These are phyloP conservation scores for Drosophila aldrichi DNA, from an alignment of 2,888 invertebrate species.

Conservation along the genomic window DNA sequence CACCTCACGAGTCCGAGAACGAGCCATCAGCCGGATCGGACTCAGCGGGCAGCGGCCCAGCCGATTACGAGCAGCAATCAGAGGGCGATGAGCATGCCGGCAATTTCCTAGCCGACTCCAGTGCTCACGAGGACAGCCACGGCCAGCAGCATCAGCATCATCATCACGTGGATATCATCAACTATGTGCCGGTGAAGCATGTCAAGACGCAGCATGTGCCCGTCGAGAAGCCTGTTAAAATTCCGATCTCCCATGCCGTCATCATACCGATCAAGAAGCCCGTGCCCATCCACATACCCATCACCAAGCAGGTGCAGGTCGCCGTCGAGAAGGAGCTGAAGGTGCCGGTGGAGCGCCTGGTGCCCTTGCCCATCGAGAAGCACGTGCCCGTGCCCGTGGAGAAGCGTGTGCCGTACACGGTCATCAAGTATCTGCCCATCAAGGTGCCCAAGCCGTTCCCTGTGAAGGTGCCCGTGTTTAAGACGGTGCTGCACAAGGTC, in stretches of 20 bases:
- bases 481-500: conserved; percentile 87
- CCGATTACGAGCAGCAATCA: conserved; percentile 59
- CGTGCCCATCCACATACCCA: conserved; percentile 91
- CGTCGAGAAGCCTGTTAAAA: conserved; percentile 89
- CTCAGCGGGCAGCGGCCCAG: conserved; percentile 34
- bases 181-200: conserved; percentile 88
- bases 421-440: conserved; percentile 91
- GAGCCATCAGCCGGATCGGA: conserved; percentile 9
- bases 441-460: conserved; percentile 92
- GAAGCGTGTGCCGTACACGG: conserved; percentile 89
- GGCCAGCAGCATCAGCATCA: conserved; percentile 50
- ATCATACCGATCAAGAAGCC: conserved; percentile 91
- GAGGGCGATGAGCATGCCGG: conserved; percentile 65
- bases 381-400: conserved; percentile 91
- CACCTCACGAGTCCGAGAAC: conserved; percentile 27
- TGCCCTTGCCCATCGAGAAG: conserved; percentile 91
- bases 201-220: conserved; percentile 91
- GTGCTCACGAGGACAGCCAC: conserved; percentile 48
- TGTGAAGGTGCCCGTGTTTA: conserved; percentile 90
- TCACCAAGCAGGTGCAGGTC: conserved; percentile 90
- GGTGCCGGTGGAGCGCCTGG: conserved; percentile 88
- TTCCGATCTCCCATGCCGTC: conserved; percentile 91
- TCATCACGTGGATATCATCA: conserved; percentile 86
- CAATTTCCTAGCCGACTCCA: conserved; percentile 70
- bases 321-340: conserved; percentile 89